Evolutionary conservation across 2,797 vertebrate species (phyloP).

Genomic region (Gallinago solitaria): DNA sequence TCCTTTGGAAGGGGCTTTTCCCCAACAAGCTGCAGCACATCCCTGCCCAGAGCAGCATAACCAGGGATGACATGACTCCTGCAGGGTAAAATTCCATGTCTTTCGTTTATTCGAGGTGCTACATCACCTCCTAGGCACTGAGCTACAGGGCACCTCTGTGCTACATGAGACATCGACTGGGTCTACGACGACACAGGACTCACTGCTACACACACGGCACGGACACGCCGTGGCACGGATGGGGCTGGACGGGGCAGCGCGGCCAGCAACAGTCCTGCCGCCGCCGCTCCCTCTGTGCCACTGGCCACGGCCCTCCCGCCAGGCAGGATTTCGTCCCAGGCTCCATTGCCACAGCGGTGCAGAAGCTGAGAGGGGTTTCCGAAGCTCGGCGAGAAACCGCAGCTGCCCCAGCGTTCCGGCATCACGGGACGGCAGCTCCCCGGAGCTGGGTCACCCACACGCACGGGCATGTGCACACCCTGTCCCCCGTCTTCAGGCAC

Average conservation of each 20-base stretch:
- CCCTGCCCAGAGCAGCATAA: neutral
- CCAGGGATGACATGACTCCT: neutral
- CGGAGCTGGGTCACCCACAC: neutral
- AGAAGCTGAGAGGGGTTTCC: neutral
- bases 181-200: constrained; percentile 65
- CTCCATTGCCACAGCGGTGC: neutral
- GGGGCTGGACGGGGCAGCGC: neutral
- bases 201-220: constrained; percentile 52
- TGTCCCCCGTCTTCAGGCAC: constrained; percentile 52
- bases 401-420: neutral
- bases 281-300: rapidly evolving
- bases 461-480: neutral
- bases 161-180: constrained; percentile 64
- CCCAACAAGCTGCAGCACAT: rapidly evolving
- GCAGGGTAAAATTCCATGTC: neutral
- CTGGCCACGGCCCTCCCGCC: neutral
- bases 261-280: neutral
- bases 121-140: constrained; percentile 90
- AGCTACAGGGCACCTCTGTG: constrained; percentile 80
- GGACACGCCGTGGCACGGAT: neutral
- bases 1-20: neutral
- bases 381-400: neutral
- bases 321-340: neutral
- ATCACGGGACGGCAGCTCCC: neutral
- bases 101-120: constrained; percentile 75